Percentiles rank a stretch among this genome's conserved stretches.
Evolutionary conservation across 1,140 invertebrate species (phyloP).

Genomic region (Papilio polyxenes): DNA sequence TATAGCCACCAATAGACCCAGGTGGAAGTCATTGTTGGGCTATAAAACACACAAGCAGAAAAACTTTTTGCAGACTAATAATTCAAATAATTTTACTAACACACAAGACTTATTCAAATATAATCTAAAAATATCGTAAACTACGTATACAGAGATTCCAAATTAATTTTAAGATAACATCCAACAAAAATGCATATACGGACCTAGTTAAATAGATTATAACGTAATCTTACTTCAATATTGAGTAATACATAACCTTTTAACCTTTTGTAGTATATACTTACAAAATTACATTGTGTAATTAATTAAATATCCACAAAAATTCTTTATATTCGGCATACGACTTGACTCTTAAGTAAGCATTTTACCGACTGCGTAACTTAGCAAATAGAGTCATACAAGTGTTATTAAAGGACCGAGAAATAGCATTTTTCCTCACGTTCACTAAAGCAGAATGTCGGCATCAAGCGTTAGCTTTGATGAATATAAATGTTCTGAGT

Average conservation of each 20-base stretch:
- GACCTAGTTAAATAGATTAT: too few relatives aligned
- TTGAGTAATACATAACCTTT: too few relatives aligned
- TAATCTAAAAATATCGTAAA: too few relatives aligned
- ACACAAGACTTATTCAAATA: background rate
- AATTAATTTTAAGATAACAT: too few relatives aligned
- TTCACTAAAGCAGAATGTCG: conserved; percentile 43
- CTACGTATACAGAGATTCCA: too few relatives aligned
- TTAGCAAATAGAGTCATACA: conserved; percentile 27
- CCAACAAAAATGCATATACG: too few relatives aligned
- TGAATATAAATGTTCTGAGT: conserved; percentile 48
- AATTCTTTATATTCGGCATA: background rate
- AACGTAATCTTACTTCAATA: too few relatives aligned
- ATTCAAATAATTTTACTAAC: background rate
- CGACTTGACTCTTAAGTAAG: background rate
- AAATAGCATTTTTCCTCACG: conserved; percentile 38
- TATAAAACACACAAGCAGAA: too few relatives aligned
- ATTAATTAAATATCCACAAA: background rate
- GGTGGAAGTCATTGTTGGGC: too few relatives aligned
- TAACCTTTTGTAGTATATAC: too few relatives aligned
- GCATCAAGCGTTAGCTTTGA: conserved; percentile 45
- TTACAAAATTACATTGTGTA: background rate
- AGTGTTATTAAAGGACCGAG: conserved; percentile 12
- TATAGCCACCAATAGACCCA: background rate
- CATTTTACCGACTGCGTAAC: conserved; percentile 1
- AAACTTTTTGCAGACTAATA: background rate